Base-by-base conservation (phyloP, 2,113 vertebrate species). In the Micronisus gabar region DNA sequence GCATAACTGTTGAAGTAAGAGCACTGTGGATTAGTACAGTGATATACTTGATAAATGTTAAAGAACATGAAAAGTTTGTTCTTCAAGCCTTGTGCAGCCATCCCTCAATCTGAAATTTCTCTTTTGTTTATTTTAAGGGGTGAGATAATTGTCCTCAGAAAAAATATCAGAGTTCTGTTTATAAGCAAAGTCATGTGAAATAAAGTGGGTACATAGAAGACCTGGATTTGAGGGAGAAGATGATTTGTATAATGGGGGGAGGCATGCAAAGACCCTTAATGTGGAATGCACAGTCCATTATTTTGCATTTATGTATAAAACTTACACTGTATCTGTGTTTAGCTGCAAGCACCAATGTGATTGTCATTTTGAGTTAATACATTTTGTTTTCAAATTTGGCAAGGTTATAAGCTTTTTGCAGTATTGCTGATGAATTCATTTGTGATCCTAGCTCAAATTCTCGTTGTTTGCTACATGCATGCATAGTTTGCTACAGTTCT, bases 391-490 rank as follows among this genome's bases (percentile, higher is more conserved):
- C 25, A 55, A 56, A 63, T 79, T 61, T 86, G 53, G 40, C 58
- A 36, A 47, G 48, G 13, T 62, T 76, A 4, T 76, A 61, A 81
- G 22, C 30, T 15, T 86, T 75, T 61, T 52, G 36, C 90, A 52
- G 30, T 52, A 38, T 63, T 66, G 36, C 52, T 55, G n/a, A 29
- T 61, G 4, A 84, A 25, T 70, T 80, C 2, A 18, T 71, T 88
- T 74, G 22, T 2, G 0, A 74, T 22, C 13, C 19, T 68, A 65
- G 48, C 43, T 92, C 53, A 80, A 8, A 43, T 76, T 65, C 30
- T 41, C 25, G 0, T 58, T 0, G 2, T 72, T 76, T n/a, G 17
- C 41, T 75, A 8, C 11, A 4, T n/a, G 13, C 41, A 4, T 22
- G 4, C 1, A 1, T 53, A 16, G 29, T 52, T 71, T 52, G 16